Base-by-base conservation (phyloP, 2,797 vertebrate species). In the Trachurus trachurus region DNA sequence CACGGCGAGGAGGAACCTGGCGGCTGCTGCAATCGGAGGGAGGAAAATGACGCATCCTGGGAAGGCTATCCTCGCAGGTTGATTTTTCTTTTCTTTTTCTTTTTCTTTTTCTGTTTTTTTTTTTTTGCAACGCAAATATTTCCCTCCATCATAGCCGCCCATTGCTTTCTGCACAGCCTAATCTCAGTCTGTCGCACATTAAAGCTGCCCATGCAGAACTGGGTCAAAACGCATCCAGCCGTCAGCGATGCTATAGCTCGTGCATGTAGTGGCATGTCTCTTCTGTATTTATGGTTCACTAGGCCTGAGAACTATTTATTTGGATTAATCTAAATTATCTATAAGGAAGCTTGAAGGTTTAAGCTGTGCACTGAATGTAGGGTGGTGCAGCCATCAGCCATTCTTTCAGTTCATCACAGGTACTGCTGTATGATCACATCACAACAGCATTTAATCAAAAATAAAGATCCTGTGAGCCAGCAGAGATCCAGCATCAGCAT, bases 21-120 rank as follows among this genome's bases (percentile, higher is more conserved):
- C 95, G 13, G 94, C 94, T 0, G 94, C 95, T 2, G 94, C 95
- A 0, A 58, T 92, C 44, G 94, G 92, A 45, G 94, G 92, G 19
- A 89, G 87, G 79, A 94, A 89, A 81, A 74, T 93, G 39, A 96
- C 95, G 2, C 94, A 96, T 76, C 94, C 92, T 0, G 93, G 94
- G 49, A 96, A 96, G 75, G 94, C 95, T 40, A 96, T 95, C 39
- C 91, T 95, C 31, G 95, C 94, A 92, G 96, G 96, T 96, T 74
- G n/a, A 60, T 70, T 49, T 34, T 34, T 34, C 5, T 34, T 34
- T 34, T 34, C 4, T 34, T 6, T 5, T 26, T 3, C 0, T 34
- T 34, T 40, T 61, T 42, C 3, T 31, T 31, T 3, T 31, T 31
- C n/a, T n/a, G n/a, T n/a, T n/a, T n/a, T n/a, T 26, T 3, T 6